Conservation (phyloP, 2,888 invertebrate species). For the Myopa tessellatipennis region DNA sequence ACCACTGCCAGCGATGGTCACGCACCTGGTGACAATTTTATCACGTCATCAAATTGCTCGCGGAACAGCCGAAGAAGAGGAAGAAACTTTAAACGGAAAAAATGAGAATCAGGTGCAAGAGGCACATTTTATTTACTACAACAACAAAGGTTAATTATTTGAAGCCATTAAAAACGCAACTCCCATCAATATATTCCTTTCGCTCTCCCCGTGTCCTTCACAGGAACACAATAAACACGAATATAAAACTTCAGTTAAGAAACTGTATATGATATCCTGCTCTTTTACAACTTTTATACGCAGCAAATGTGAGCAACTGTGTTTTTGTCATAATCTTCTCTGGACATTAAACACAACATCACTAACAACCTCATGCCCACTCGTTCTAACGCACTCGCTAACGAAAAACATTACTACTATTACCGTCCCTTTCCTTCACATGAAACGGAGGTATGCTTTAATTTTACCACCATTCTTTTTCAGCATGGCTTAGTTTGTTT, state of each 20-base stretch:
- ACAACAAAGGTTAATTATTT: neutral
- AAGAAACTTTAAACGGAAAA: too few relatives aligned
- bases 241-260: too few relatives aligned
- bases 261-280: neutral
- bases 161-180: neutral
- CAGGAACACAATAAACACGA: too few relatives aligned
- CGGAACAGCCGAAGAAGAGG: too few relatives aligned
- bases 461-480: neutral
- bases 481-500: neutral
- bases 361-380: neutral
- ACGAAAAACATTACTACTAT: neutral
- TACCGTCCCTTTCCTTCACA: neutral
- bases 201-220: too few relatives aligned
- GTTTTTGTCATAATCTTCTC: too few relatives aligned
- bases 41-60: neutral
- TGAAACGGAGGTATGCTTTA: neutral
- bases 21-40: slow-evolving; percentile 34
- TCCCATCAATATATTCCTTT: too few relatives aligned
- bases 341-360: too few relatives aligned
- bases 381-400: neutral
- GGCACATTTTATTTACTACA: neutral
- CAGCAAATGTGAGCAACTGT: too few relatives aligned
- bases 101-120: neutral
- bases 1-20: slow-evolving; percentile 23
- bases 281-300: neutral